These are phyloP conservation scores for Echiichthys vipera DNA, from an alignment of 2,797 vertebrate species.

Conservation along the genomic window DNA sequence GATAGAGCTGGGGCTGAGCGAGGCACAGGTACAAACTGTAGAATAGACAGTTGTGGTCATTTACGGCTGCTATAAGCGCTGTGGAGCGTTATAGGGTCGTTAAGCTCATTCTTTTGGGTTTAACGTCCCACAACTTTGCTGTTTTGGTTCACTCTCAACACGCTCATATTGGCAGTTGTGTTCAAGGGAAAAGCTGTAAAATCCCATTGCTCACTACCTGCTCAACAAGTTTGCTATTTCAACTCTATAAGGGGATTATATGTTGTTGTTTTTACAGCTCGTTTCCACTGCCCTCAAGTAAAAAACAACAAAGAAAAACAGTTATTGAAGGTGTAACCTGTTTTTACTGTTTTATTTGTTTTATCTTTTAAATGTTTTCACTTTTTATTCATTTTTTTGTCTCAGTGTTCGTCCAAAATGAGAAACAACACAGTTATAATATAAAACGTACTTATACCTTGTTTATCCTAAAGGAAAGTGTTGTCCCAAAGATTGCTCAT, in stretches of 20 bases:
- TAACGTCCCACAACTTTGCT: neutral
- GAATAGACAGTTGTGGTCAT: neutral
- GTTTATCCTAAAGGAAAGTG: neutral
- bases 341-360: neutral
- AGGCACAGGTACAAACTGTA: conserved; percentile 78
- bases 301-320: too few relatives aligned
- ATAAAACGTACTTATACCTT: neutral
- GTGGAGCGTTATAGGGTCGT: neutral
- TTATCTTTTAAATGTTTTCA: too few relatives aligned
- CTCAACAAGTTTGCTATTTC: too few relatives aligned
- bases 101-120: neutral
- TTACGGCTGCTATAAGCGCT: neutral
- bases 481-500: neutral
- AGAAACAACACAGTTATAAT: neutral
- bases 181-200: too few relatives aligned
- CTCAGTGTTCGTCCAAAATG: neutral
- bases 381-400: neutral
- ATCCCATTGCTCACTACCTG: neutral
- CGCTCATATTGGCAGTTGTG: neutral
- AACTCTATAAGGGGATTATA: too few relatives aligned
- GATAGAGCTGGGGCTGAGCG: conserved; percentile 86
- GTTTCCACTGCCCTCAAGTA: neutral
- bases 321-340: too few relatives aligned
- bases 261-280: neutral
- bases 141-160: neutral